These are phyloP conservation scores for Euplexia lucipara DNA, from an alignment of 2,888 invertebrate genomes.

Conservation along the genomic window DNA sequence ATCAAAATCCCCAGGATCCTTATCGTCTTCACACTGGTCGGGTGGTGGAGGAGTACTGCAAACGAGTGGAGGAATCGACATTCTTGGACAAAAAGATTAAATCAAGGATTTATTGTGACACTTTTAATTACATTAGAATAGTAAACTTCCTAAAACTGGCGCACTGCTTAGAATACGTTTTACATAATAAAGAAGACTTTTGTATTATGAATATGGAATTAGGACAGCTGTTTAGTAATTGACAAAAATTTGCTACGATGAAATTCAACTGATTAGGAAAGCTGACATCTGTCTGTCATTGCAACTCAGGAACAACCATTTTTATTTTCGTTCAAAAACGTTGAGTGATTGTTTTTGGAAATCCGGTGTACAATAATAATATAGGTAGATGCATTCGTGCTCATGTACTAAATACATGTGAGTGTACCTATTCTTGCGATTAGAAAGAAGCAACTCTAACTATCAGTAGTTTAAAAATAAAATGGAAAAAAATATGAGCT, in stretches of 20 bases:
- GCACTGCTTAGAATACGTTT: slow-evolving; percentile 38
- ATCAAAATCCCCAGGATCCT: slow-evolving; percentile 89
- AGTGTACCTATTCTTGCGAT: too few species aligned
- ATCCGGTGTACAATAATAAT: slow-evolving; percentile 12
- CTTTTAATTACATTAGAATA: slow-evolving; percentile 61
- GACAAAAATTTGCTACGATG: slow-evolving; percentile 80
- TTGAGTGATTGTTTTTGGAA: not conserved
- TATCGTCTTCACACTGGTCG: slow-evolving; percentile 92
- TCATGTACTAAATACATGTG: too few species aligned
- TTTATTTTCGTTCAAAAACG: slow-evolving; percentile 49
- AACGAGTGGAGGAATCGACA: slow-evolving; percentile 93
- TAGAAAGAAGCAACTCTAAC: too few species aligned
- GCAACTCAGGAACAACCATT: slow-evolving; percentile 56
- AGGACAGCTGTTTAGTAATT: slow-evolving; percentile 87
- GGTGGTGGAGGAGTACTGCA: slow-evolving; percentile 93
- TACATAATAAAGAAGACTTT: slow-evolving; percentile 52
- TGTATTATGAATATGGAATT: slow-evolving; percentile 60
- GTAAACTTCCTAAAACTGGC: slow-evolving; percentile 37
- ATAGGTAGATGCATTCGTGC: too few species aligned
- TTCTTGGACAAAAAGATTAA: slow-evolving; percentile 73
- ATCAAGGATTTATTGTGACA: slow-evolving; percentile 63
- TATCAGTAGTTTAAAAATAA: too few species aligned
- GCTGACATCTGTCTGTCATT: slow-evolving; percentile 59
- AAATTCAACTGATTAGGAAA: slow-evolving; percentile 65
- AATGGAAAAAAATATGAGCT: too few species aligned